Conservation (phyloP, 2,888 invertebrate genomes). For the Athripsodes cinereus region DNA sequence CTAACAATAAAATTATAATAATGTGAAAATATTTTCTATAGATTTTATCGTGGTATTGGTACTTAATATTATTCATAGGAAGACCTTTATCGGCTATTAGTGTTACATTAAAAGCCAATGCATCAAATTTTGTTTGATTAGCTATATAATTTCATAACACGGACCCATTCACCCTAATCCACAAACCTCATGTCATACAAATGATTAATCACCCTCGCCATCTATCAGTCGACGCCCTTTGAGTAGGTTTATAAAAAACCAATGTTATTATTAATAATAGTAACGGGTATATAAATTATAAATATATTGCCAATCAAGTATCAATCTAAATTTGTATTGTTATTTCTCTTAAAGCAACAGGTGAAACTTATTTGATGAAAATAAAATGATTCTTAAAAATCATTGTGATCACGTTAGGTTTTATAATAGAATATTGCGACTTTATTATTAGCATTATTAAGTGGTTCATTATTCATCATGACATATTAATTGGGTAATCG, state of each 20-base stretch:
- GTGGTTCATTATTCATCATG: not conserved
- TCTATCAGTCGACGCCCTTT: no score
- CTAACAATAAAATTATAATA: no score
- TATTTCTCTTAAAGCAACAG: slow-evolving; percentile 1
- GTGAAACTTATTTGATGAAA: slow-evolving; percentile 4
- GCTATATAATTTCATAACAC: slow-evolving; percentile 35
- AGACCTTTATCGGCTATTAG: slow-evolving; percentile 38
- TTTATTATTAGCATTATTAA: not conserved
- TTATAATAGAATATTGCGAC: not conserved
- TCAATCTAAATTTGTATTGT: not conserved
- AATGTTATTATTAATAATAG: no score
- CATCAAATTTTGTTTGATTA: slow-evolving; percentile 56
- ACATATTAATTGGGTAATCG: not conserved
- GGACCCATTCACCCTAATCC: slow-evolving; percentile 12
- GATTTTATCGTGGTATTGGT: no score
- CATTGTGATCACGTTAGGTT: not conserved
- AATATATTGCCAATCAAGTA: no score
- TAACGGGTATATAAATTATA: no score
- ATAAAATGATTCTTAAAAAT: not conserved
- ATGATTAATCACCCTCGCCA: slow-evolving; percentile 20
- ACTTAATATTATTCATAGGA: not conserved
- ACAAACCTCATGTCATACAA: slow-evolving; percentile 21
- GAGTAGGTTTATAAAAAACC: no score
- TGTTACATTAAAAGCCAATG: slow-evolving; percentile 55
- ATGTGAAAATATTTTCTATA: no score